Base-by-base conservation (phyloP, 2,888 invertebrate species). In the Agonopterix arenella region DNA sequence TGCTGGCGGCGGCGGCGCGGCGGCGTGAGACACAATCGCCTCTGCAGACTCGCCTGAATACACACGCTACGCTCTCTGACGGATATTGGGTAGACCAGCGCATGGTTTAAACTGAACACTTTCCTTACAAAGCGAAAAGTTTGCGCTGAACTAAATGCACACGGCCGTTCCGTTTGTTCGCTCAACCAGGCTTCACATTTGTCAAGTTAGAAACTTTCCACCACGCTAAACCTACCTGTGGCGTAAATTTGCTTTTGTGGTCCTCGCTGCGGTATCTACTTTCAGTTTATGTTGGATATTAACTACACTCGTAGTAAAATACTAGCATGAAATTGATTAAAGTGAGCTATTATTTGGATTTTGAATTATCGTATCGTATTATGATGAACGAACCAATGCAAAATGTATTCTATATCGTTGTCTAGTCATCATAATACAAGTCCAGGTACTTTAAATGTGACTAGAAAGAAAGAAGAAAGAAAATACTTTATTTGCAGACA, bases 111-210 rank as follows among this genome's bases (percentile, higher is more conserved):
- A 74, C 76, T 71, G 76, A 74, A 78, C 73, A 74, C 78, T 76
- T 74, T 73, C 73, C 74, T 77, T 70, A 77, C 76, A 83, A 80
- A 80, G 82, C 75, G 78, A 73, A 82, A 83, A 83, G 76, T 85
- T 84, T 75, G 61, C 61, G 59, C 73, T 73, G 70, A 79, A 78
- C 80, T 82, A 78, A 81, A 84, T 83, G 80, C 78, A 80, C 72
- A 73, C 70, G 73, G 72, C 68, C 58, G 69, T 65, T 28, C 62
- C 72, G 71, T 72, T 76, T 75, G 76, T 70, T 68, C 63, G 71
- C 67, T 69, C 72, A 71, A 71, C 60, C 60, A 55, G 59, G 62
- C 73, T 75, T 77, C 73, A 73, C 73, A 72, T 75, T 77, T 76
- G 75, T 78, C 68, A 75, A 73, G 76, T 73, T 67, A 66, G 61